Evolutionary conservation across 2,113 vertebrate genomes (phyloP).

Genomic region (Chloebia gouldiae): DNA sequence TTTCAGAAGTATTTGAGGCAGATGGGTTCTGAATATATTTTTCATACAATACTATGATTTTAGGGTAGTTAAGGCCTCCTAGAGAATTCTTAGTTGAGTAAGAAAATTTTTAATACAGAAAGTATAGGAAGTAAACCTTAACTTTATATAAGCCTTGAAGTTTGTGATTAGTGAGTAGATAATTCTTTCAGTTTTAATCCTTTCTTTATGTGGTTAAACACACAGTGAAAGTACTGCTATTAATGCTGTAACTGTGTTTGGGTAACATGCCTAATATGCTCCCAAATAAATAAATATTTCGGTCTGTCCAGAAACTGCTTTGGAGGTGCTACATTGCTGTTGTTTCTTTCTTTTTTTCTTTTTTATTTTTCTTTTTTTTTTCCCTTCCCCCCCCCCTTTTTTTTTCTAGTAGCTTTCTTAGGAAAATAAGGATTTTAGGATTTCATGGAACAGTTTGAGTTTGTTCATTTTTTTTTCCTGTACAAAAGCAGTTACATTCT

Average conservation of each 20-base stretch:
- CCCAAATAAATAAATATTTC: slow-evolving; percentile 49
- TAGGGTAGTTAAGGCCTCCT: not conserved
- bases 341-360: not conserved
- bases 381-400: no score
- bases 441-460: not conserved
- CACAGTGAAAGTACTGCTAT: not conserved
- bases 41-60: not conserved
- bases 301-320: not conserved
- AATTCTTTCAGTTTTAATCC: not conserved
- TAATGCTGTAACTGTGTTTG: not conserved
- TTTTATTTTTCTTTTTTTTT: rapidly evolving
- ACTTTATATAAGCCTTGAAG: not conserved
- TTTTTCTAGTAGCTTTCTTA: not conserved
- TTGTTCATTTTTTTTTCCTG: not conserved
- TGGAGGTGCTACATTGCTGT: not conserved
- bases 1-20: not conserved
- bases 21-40: not conserved
- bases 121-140: slow-evolving; percentile 3
- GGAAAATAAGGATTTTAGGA: not conserved
- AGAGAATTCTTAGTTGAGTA: not conserved
- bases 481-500: slow-evolving; percentile 47
- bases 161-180: not conserved
- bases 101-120: not conserved
- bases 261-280: not conserved
- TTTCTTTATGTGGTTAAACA: slow-evolving; percentile 9